These are phyloP conservation scores for Aleiodes testaceus DNA, from an alignment of 2,888 invertebrate species.

Conservation along the genomic window DNA sequence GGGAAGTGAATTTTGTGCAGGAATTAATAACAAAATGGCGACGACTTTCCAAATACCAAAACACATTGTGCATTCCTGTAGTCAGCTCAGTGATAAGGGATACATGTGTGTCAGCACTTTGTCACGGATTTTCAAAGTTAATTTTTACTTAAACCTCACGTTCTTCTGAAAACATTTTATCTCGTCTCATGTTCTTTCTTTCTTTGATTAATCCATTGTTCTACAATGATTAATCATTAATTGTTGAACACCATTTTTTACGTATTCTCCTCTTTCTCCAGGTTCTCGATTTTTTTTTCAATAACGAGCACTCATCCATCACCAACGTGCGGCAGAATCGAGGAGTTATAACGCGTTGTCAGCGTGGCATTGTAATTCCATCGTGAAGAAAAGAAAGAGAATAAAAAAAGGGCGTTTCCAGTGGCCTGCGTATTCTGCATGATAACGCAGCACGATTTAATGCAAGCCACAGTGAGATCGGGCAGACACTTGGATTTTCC, in stretches of 20 bases:
- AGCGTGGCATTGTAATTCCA: constrained; percentile 19
- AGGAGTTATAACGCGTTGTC: constrained; percentile 51
- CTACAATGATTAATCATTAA: background rate
- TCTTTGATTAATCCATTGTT: background rate
- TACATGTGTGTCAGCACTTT: constrained; percentile 29
- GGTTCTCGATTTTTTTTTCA: background rate
- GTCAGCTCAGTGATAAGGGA: constrained; percentile 30
- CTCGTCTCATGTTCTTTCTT: background rate
- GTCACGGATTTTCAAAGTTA: constrained; percentile 8
- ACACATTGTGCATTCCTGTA: constrained; percentile 25
- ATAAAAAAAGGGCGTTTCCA: constrained; percentile 32
- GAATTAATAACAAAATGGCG: constrained; percentile 2
- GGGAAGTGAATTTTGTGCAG: background rate
- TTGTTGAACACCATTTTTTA: background rate
- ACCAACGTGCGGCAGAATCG: constrained; percentile 53
- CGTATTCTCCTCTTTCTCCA: too few relatives aligned
- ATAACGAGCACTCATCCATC: constrained; percentile 42
- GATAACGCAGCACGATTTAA: constrained; percentile 9
- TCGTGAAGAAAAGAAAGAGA: background rate
- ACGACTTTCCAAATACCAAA: constrained; percentile 4
- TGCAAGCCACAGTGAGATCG: constrained; percentile 8
- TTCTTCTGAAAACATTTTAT: background rate
- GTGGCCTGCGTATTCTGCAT: constrained; percentile 22
- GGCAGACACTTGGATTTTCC: constrained; percentile 16
- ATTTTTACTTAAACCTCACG: constrained; percentile 13